Base-by-base conservation (phyloP, 2,113 vertebrate species). In the Alethe diademata region DNA sequence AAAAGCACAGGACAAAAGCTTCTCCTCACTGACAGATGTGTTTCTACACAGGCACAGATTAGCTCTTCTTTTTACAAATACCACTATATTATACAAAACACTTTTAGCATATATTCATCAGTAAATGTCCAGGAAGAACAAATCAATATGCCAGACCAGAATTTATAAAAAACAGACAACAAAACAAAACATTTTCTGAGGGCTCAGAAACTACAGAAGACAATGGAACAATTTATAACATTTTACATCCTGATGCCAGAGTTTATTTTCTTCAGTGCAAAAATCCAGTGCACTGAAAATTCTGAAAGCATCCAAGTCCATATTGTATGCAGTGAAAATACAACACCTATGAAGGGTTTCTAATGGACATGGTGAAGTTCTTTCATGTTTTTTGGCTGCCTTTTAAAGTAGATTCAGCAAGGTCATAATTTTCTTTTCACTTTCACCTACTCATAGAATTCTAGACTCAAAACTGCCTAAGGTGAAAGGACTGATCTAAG, bases 391-490 rank as follows among this genome's bases (percentile, higher is more conserved):
- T 85, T 19, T 10, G 7, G 26, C 20, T 35, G 71, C 67, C 64
- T 83, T 87, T 86, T 47, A 25, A 85, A 67, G 65, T 25, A 78
- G 45, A 53, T 66, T 83, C 43, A 78, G 36, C 35, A 4, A 95
- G 42, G 58, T 87, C 26, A 72, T 58, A 26, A 20, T n/a, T 6
- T 65, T 79, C 70, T 84, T 91, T 80, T 92, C 51, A 81, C 64
- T 95, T 95, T 86, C 79, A 95, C 66, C 58, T 86, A n/a, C n/a
- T 92, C 88, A 57, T 5, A 48, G 36, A 88, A 95, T 95, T 72
- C 47, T 75, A 90, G 87, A 88, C 40, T 92, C 43, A 83, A 74
- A 95, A 95, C 47, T 83, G 82, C 62, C 83, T 78, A 43, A 86
- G 47, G 70, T 92, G 61, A 88, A 85, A 90, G 36, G 70, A 78